Percentiles rank a stretch among this genome's conserved stretches.
These are phyloP conservation scores for Nasalis larvatus DNA, from an alignment of 2,113 vertebrate genomes.

Conservation along the genomic window DNA sequence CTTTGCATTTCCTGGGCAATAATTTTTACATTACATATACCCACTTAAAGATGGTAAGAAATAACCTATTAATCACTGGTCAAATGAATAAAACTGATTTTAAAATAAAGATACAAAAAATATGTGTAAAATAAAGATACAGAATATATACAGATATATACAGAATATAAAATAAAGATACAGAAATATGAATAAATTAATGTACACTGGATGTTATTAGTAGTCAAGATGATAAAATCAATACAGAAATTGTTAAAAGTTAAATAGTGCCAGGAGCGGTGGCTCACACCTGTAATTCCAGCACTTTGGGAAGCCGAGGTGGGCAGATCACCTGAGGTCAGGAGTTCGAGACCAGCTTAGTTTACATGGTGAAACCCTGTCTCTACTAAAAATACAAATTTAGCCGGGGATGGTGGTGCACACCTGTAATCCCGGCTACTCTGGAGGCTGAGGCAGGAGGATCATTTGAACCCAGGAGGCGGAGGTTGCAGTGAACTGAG, in stretches of 20 bases:
- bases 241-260: not conserved
- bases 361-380: too few relatives aligned
- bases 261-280: not conserved
- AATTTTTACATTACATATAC: not conserved
- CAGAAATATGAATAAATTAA: not conserved
- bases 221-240: not conserved
- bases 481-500: too few relatives aligned
- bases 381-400: too few relatives aligned
- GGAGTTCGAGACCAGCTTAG: too few relatives aligned
- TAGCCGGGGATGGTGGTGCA: accelerated
- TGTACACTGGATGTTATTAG: not conserved
- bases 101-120: not conserved
- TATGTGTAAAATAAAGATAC: not conserved
- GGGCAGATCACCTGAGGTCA: too few relatives aligned
- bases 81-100: not conserved
- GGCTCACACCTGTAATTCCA: too few relatives aligned
- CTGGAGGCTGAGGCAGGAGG: too few relatives aligned
- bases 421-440: too few relatives aligned
- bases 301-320: too few relatives aligned
- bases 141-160: not conserved
- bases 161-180: not conserved
- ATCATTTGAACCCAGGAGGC: too few relatives aligned
- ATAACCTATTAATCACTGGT: not conserved
- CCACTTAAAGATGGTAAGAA: not conserved
- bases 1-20: not conserved